phyloP scores from a whole-genome alignment of 2,888 invertebrate genomes.

The Limenitis camilla region DNA sequence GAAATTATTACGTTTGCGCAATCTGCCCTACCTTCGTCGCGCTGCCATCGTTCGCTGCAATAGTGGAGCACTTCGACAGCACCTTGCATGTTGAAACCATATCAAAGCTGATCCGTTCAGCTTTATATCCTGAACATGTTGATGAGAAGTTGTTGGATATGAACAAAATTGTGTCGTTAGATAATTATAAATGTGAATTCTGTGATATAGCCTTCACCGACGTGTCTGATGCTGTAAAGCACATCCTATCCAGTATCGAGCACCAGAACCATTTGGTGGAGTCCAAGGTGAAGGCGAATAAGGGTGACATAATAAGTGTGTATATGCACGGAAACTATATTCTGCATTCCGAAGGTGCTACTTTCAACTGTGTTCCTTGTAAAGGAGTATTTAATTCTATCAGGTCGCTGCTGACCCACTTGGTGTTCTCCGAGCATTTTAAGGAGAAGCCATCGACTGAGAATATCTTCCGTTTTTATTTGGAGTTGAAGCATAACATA shows the following conservation, averaged over 20 bases:
- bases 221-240: slow-evolving; percentile 41
- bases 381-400: slow-evolving; percentile 55
- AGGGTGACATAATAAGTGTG: slow-evolving; percentile 60
- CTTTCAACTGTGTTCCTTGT: slow-evolving; percentile 51
- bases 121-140: slow-evolving; percentile 39
- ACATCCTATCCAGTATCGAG: slow-evolving; percentile 45
- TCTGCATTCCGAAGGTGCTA: slow-evolving; percentile 52
- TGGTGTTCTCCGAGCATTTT: slow-evolving; percentile 61
- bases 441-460: slow-evolving; percentile 45
- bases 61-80: slow-evolving; percentile 62
- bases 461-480: slow-evolving; percentile 61
- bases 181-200: slow-evolving; percentile 41
- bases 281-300: slow-evolving; percentile 36
- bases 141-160: slow-evolving; percentile 38
- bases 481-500: slow-evolving; percentile 64
- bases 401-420: slow-evolving; percentile 49
- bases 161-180: slow-evolving; percentile 39
- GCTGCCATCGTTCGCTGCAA: slow-evolving; percentile 58
- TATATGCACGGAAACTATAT: slow-evolving; percentile 62
- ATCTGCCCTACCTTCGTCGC: slow-evolving; percentile 55
- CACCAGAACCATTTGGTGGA: slow-evolving; percentile 51
- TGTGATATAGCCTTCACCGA: slow-evolving; percentile 46
- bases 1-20: slow-evolving; percentile 60
- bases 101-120: slow-evolving; percentile 47
- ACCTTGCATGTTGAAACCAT: slow-evolving; percentile 49